phyloP scores from a whole-genome alignment of 2,113 vertebrate species.

The Grantiella picta region DNA sequence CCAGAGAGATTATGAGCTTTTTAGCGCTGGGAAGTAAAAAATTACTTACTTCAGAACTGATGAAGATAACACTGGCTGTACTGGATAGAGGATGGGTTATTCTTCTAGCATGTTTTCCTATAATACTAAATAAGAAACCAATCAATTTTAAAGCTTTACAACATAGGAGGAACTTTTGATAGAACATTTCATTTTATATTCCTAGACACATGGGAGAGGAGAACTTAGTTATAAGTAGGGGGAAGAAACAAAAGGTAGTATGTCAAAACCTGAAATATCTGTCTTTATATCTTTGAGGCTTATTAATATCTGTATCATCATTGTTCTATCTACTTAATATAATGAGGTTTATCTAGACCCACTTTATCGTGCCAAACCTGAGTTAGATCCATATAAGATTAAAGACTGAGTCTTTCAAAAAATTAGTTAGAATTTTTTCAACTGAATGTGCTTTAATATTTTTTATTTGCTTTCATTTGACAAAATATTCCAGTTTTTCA shows the following conservation, averaged over 20 bases:
- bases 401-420: background rate
- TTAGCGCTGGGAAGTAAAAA: background rate
- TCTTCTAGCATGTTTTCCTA: background rate
- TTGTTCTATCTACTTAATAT: background rate
- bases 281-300: background rate
- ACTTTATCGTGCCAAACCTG: background rate
- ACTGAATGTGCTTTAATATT: background rate
- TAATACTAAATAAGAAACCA: background rate
- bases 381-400: background rate
- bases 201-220: background rate
- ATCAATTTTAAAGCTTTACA: background rate
- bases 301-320: background rate
- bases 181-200: background rate
- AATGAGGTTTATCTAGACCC: background rate
- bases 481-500: background rate
- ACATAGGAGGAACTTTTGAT: background rate
- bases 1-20: background rate
- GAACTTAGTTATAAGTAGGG: background rate
- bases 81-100: background rate
- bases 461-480: background rate
- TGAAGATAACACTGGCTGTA: background rate
- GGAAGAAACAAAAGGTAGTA: background rate
- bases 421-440: rapidly evolving
- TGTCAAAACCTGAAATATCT: background rate
- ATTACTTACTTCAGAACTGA: background rate